Percentiles rank a stretch among this genome's conserved stretches.
Conservation (phyloP, 1,140 invertebrate species). For the Panulirus ornatus region DNA sequence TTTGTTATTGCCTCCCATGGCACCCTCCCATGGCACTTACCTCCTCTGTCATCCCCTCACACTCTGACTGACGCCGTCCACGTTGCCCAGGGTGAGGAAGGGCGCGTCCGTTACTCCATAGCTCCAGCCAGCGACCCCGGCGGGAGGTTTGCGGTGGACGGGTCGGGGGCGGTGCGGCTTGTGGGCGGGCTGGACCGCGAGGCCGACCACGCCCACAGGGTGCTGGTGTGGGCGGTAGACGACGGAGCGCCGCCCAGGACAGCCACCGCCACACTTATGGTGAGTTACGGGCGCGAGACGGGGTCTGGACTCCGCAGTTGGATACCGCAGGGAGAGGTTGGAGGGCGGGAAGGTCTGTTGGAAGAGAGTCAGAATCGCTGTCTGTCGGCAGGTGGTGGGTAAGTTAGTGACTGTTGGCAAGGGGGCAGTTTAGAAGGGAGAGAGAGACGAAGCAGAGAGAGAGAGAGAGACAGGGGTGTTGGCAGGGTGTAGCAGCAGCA, state of each 20-base stretch:
- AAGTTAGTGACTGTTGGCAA: too few relatives aligned
- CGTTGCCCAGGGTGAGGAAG: conserved; percentile 2
- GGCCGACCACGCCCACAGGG: conserved; percentile 15
- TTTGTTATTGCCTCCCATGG: too few relatives aligned
- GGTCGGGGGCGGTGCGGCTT: conserved; percentile 8
- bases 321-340: too few relatives aligned
- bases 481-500: too few relatives aligned
- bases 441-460: background rate
- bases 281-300: background rate
- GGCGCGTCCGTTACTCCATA: background rate
- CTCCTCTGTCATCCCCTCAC: too few relatives aligned
- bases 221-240: conserved; percentile 30
- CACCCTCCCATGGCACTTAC: too few relatives aligned
- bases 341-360: too few relatives aligned
- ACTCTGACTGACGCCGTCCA: too few relatives aligned
- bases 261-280: conserved; percentile 28
- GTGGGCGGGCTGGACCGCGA: conserved; percentile 36
- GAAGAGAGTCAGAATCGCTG: too few relatives aligned
- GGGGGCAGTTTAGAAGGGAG: too few relatives aligned
- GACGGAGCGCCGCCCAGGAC: conserved; percentile 36
- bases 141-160: conserved; percentile 22
- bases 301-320: too few relatives aligned
- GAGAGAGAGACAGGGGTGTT: background rate
- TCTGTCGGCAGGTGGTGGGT: too few relatives aligned
- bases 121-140: conserved; percentile 17